Evolutionary conservation across 2,797 vertebrate genomes (phyloP).

Genomic region (Siniperca scherzeri): DNA sequence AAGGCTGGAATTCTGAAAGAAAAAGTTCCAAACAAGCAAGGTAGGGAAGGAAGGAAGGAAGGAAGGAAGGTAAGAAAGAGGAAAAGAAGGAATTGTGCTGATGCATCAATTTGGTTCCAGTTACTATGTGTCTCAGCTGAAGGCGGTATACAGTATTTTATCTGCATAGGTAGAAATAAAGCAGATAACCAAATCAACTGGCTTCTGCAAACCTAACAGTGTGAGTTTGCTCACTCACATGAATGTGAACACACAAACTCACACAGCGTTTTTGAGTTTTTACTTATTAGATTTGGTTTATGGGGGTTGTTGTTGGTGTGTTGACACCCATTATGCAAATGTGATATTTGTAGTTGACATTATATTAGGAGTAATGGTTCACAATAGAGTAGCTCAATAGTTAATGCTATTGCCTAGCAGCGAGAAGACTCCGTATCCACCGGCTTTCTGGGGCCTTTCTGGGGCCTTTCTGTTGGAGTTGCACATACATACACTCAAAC

Average conservation of each 20-base stretch:
- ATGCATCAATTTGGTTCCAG: not conserved
- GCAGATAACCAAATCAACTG: conserved; percentile 12
- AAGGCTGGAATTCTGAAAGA: not conserved
- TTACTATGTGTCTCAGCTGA: conserved; percentile 7
- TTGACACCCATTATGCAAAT: conserved; percentile 43
- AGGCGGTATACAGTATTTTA: not conserved
- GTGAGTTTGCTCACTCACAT: not conserved
- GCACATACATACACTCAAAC: conserved; percentile 13
- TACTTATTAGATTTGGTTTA: conserved; percentile 13
- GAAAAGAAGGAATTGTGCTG: not conserved
- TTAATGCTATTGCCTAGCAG: conserved; percentile 1
- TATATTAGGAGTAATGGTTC: conserved; percentile 41
- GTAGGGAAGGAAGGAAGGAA: not conserved
- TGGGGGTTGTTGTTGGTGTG: conserved; percentile 6
- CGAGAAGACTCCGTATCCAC: not conserved
- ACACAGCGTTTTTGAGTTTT: not conserved
- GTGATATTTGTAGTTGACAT: conserved; percentile 13
- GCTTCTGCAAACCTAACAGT: conserved; percentile 4
- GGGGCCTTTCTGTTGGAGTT: not conserved
- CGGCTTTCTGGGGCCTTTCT: conserved; percentile 1
- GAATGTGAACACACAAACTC: not conserved
- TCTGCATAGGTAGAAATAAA: conserved; percentile 7
- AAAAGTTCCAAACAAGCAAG: not conserved
- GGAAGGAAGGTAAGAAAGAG: not conserved
- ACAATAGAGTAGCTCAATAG: conserved; percentile 3